phyloP scores from a whole-genome alignment of 1,140 invertebrate species.

The Contarinia nasturtii region DNA sequence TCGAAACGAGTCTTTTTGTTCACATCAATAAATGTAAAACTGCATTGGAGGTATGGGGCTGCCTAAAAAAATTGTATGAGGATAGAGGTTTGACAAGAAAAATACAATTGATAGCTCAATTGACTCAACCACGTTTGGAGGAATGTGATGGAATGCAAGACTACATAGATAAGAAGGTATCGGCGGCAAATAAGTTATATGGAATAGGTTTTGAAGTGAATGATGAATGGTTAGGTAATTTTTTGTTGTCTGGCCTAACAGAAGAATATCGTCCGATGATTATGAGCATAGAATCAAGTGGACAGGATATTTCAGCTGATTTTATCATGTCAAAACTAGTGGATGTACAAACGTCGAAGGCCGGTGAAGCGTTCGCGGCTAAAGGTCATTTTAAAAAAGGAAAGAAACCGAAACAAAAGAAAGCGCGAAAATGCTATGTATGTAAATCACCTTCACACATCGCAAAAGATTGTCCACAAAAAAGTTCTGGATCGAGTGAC shows the following conservation, averaged over 20 bases:
- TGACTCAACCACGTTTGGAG: constrained; percentile 13
- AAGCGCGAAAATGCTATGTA: not conserved
- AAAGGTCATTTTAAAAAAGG: not conserved
- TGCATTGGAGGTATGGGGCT: constrained; percentile 13
- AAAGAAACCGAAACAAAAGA: not conserved
- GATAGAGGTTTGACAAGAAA: constrained; percentile 16
- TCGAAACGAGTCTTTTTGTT: constrained; percentile 5
- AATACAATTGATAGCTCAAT: constrained; percentile 15
- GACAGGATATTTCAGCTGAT: not conserved
- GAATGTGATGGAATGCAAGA: constrained; percentile 13
- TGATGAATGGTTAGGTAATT: constrained; percentile 18
- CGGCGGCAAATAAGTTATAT: not conserved
- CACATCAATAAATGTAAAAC: constrained; percentile 10
- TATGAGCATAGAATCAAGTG: constrained; percentile 7
- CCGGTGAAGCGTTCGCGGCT: not conserved
- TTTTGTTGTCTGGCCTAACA: constrained; percentile 17
- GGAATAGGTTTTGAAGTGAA: constrained; percentile 1
- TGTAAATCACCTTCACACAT: not conserved
- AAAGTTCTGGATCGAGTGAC: no score
- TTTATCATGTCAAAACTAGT: not conserved
- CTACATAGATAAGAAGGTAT: constrained; percentile 15
- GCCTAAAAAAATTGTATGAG: constrained; percentile 13
- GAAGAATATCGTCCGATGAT: constrained; percentile 19
- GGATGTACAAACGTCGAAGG: not conserved
- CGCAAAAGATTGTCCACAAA: not conserved